Evolutionary conservation across 1,140 invertebrate species (phyloP), one percentile per base, ranked within the genome.

Genomic region (Calliphora vicina): DNA sequence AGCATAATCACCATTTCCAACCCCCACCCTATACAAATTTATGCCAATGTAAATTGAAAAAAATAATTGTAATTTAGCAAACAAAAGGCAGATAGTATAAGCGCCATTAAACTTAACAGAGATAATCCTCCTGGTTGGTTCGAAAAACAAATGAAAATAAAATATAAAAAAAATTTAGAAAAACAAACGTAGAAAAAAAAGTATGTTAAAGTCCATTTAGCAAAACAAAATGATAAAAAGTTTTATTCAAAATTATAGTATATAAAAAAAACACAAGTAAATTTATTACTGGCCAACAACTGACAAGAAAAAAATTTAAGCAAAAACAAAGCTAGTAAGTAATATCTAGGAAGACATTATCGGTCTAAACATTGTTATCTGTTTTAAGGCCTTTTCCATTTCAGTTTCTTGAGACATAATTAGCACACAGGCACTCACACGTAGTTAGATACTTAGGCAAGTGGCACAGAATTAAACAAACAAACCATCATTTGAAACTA

Each of bases 21-120:
- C 13, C 73, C 35, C 27, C 15, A 15, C 12, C n/a, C 4, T 17
- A 25, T 23, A 43, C 26, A 43, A 20, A 78, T 43, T 29, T 29
- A 27, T 35, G 72, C 25, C 72, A 78, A 78, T 78, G 74, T 20
- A 43, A 78, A 78, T 78, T 78, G 74, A 78, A 78, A 78, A 76
- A 78, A 78, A 78, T 78, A 20, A 78, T 78, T 78, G 35, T 78
- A 78, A 78, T 78, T 78, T 78, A 78, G 74, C 74, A 78, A 78
- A 78, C 74, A 78, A 78, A 43, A 25, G 74, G 5, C 20, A 67
- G 61, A 67, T 57, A 67, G n/a, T 78, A 43, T 78, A 78, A 78
- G 35, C 74, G 74, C 74, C 74, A 78, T 78, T 78, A 78, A 78
- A 78, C 74, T 78, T 78, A 78, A 45, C 74, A 78, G 35, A 78